Percentiles rank a stretch among this genome's conserved stretches.
phyloP scores from a whole-genome alignment of 2,797 vertebrate species.

The Mionectes olivaceus region DNA sequence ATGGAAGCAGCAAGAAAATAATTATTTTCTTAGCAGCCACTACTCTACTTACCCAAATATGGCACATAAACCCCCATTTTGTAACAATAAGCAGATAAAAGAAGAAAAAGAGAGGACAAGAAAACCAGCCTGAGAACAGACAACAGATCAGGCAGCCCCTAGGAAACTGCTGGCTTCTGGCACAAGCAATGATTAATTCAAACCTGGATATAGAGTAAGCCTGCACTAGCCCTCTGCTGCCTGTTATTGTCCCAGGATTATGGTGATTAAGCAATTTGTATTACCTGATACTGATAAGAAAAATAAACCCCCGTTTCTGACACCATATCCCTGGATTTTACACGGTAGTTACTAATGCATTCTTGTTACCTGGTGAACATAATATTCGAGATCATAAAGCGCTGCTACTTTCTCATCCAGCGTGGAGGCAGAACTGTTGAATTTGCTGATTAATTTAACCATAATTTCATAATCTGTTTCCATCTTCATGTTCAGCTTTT shows the following conservation, averaged over 20 bases:
- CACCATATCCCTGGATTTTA: conserved; percentile 2
- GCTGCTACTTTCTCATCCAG: conserved; percentile 85
- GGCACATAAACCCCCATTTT: background rate
- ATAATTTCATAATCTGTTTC: conserved; percentile 94
- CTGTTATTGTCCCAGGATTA: conserved; percentile 58
- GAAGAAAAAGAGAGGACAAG: background rate
- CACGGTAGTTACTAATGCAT: background rate
- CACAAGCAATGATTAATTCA: background rate
- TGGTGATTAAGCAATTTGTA: conserved; percentile 64
- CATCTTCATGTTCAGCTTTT: conserved; percentile 86
- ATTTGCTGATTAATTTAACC: conserved; percentile 85
- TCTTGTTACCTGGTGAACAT: conserved; percentile 91
- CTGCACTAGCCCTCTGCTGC: conserved; percentile 35
- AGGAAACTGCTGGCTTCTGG: background rate
- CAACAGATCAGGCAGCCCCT: background rate
- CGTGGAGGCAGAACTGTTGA: conserved; percentile 84
- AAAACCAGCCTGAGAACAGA: background rate
- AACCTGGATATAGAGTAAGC: conserved; percentile 3
- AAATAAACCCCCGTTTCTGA: conserved; percentile 40
- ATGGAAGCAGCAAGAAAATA: background rate
- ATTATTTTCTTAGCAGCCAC: background rate
- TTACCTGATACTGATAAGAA: conserved; percentile 47
- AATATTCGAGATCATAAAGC: conserved; percentile 92
- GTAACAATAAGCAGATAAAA: background rate
- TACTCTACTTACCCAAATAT: background rate